Evolutionary conservation across 1,140 invertebrate species (phyloP), one percentile per base, ranked within the genome.

Genomic region (Pseudachorutes palmiensis): DNA sequence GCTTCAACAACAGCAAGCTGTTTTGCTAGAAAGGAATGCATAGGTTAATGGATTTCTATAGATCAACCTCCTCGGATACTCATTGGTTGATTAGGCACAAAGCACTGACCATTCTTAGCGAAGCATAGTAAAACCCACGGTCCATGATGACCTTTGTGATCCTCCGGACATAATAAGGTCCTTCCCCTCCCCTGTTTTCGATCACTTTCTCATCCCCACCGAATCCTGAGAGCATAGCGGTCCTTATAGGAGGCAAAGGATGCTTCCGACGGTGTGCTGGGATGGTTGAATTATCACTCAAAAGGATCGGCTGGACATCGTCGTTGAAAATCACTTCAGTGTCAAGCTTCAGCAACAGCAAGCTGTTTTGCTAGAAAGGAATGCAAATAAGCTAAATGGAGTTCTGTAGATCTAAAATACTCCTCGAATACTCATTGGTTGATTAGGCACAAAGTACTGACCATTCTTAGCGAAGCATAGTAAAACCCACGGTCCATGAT

Each of bases 111-210:
- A 32, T 63, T 32, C 14, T 22, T 3, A 63, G 33, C 2, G 61
- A 63, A 28, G 64, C 36, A 29, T 66, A 69, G 32, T 62, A 66
- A 30, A 69, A 69, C 2, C 62, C 60, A 30, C 62, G 48, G 31
- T 69, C 63, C n/a, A 66, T 51, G 36, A 69, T 69, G 1, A 69
- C 63, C 32, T 69, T 69, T 19, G 24, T 32, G 31, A 69, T 63
- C 57, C 62, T 59, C 1, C 67, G 67, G 28, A 69, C 41, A n/a
- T 26, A 63, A 36, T 12, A 45, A 63, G 36, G 12, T 24, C 3
- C 3, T 32, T 3, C 45, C 61, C 61, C 45, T 63, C 22, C 61
- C 61, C 30, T 28, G 12, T 31, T 16, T 12, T 63, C 61, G 5
- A 45, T 48, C 14, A 19, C 33, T 19, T 61, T 29, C 5, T 32